Evolutionary conservation across 1,140 invertebrate species (phyloP), one percentile per base, ranked within the genome.

Genomic region (Mesaphorura yosii): DNA sequence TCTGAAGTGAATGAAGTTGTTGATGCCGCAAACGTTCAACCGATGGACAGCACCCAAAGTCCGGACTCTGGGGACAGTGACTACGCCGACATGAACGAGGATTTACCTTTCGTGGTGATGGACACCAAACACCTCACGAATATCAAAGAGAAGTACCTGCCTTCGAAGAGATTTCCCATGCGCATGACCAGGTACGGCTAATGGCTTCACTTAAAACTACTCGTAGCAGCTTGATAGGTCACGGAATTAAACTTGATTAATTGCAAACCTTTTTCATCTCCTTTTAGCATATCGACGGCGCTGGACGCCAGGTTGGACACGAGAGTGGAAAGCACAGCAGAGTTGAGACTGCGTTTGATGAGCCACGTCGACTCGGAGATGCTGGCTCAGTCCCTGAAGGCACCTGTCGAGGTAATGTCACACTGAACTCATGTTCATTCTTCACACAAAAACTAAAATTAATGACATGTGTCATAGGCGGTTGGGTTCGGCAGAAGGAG

Each of bases 51-150:
- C 15, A 37, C 19, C 19, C 39, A 53, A 15, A 48, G 25, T 46
- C 23, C 78, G 53, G 82, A 84, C 64, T 83, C 79, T 4, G 81
- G 83, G 58, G 80, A 83, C 58, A 81, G 79, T 26, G 81, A 84
- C 62, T 69, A 81, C 20, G 82, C 83, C 59, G 80, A 82, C 48
- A 31, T 53, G 3, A 25, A 48, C 1, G 39, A 37, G 15, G 48
- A 52, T 14, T 52, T 55, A 15, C 37, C 27, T 23, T 55, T 55
- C 28, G n/a, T n/a, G n/a, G n/a, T n/a, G n/a, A n/a, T n/a, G n/a
- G n/a, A n/a, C n/a, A n/a, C n/a, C n/a, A n/a, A n/a, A n/a, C n/a
- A n/a, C n/a, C n/a, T n/a, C n/a, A n/a, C n/a, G n/a, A n/a, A n/a
- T n/a, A n/a, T n/a, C n/a, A n/a, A n/a, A n/a, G n/a, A n/a, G n/a